Evolutionary conservation across 2,797 vertebrate genomes (phyloP).

Genomic region (Tapirus indicus): DNA sequence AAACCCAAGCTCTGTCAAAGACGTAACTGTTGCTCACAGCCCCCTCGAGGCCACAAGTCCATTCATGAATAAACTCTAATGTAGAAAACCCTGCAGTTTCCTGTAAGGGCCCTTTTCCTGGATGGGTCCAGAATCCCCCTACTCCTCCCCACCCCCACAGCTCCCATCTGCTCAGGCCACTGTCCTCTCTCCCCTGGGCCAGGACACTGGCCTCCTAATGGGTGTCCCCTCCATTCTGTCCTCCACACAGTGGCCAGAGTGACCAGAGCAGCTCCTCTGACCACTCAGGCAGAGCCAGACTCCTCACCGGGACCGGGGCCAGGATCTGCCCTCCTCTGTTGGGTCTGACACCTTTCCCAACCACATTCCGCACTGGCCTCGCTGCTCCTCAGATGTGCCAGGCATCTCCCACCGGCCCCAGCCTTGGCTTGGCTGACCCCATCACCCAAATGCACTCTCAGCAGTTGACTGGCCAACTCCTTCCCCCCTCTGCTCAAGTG

Average conservation of each 20-base stretch:
- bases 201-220: fast-evolving
- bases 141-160: neutral
- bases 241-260: neutral
- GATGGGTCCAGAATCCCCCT: neutral
- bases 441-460: neutral
- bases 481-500: neutral
- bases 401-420: neutral
- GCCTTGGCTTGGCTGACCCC: too few species aligned
- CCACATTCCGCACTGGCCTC: fast-evolving
- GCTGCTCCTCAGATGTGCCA: neutral
- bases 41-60: neutral
- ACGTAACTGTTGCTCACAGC: neutral
- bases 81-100: neutral
- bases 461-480: neutral
- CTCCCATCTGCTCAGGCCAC: neutral
- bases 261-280: neutral
- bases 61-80: neutral
- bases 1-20: neutral
- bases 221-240: too few species aligned
- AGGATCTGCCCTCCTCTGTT: neutral
- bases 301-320: neutral
- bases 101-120: neutral
- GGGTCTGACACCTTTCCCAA: neutral
- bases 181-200: neutral
- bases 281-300: neutral